Evolutionary conservation across 2,797 vertebrate species (phyloP).

Genomic region (Spinibarbus caldwelli): DNA sequence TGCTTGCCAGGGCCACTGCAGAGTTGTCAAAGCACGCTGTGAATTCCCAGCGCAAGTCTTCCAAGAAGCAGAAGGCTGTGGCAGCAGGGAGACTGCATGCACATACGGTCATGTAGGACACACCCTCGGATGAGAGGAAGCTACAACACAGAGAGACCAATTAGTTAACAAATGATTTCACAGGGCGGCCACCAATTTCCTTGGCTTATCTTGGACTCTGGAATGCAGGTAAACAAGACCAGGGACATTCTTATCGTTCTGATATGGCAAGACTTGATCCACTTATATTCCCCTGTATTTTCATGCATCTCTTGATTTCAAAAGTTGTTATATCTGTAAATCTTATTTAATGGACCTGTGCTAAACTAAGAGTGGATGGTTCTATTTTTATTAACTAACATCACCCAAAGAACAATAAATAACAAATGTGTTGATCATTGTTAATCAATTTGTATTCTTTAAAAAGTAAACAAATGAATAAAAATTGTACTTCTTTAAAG

Average conservation of each 20-base stretch:
- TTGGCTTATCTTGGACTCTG: slow-evolving; percentile 13
- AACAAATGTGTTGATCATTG: neutral
- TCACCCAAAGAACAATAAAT: neutral
- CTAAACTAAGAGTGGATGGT: neutral
- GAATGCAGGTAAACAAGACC: neutral
- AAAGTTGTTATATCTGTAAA: neutral
- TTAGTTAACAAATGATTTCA: slow-evolving; percentile 72
- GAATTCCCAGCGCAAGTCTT: slow-evolving; percentile 94
- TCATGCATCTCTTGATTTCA: neutral
- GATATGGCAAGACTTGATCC: neutral
- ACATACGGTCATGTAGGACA: slow-evolving; percentile 93
- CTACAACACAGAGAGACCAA: slow-evolving; percentile 75
- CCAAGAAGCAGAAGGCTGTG: slow-evolving; percentile 95
- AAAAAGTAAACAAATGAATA: neutral
- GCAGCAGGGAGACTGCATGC: slow-evolving; percentile 84
- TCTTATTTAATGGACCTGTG: neutral
- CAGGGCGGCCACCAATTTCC: slow-evolving; percentile 12
- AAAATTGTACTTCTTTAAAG: too few species aligned
- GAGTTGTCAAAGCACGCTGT: slow-evolving; percentile 81
- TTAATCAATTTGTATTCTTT: neutral
- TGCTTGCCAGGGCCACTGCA: slow-evolving; percentile 82
- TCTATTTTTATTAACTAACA: neutral
- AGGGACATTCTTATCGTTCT: neutral
- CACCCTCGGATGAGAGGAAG: slow-evolving; percentile 85
- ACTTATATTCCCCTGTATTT: neutral